Percentiles rank a stretch among this genome's conserved stretches.
Evolutionary conservation across 1,140 invertebrate genomes (phyloP).

Genomic region (Drosophila carrolli): DNA sequence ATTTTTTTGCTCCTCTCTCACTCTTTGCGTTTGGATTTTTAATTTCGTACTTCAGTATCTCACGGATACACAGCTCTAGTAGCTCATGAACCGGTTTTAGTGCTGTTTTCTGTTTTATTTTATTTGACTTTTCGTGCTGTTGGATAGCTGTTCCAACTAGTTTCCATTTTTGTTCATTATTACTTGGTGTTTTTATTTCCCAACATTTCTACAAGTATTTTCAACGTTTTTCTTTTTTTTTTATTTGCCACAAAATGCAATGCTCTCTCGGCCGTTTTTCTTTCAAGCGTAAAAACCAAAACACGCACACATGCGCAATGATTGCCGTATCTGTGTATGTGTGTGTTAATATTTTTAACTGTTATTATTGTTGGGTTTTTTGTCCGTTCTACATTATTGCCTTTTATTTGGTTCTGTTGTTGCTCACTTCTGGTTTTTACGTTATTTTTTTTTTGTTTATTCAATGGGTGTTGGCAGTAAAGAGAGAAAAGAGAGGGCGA

Average conservation of each 20-base stretch:
- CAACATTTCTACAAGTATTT: conserved; percentile 62
- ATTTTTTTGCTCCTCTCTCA: conserved; percentile 24
- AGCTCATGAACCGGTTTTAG: conserved; percentile 70
- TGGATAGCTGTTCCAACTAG: conserved; percentile 55
- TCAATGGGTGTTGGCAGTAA: conserved; percentile 58
- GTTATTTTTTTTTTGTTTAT: conserved; percentile 66
- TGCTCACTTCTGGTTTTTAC: conserved; percentile 37
- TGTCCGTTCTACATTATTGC: conserved; percentile 70
- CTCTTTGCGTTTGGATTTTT: conserved; percentile 27
- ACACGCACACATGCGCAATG: conserved; percentile 78
- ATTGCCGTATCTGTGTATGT: conserved; percentile 30
- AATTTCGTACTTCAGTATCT: conserved; percentile 57
- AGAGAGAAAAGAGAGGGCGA: conserved; percentile 23
- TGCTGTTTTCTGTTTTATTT: conserved; percentile 27
- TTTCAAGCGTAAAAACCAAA: conserved; percentile 64
- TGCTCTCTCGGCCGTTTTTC: conserved; percentile 18
- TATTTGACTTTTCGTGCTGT: conserved; percentile 49
- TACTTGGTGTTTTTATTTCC: conserved; percentile 70
- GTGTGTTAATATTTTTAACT: conserved; percentile 74
- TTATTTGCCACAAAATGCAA: conserved; percentile 61
- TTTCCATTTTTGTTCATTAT: conserved; percentile 77
- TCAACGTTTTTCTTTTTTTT: conserved; percentile 20
- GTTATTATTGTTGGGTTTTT: conserved; percentile 60
- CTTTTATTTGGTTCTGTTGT: conserved; percentile 51
- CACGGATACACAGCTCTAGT: conserved; percentile 56